Evolutionary conservation across 2,797 vertebrate species (phyloP).

Genomic region (Hyperoplus lanceolatus): DNA sequence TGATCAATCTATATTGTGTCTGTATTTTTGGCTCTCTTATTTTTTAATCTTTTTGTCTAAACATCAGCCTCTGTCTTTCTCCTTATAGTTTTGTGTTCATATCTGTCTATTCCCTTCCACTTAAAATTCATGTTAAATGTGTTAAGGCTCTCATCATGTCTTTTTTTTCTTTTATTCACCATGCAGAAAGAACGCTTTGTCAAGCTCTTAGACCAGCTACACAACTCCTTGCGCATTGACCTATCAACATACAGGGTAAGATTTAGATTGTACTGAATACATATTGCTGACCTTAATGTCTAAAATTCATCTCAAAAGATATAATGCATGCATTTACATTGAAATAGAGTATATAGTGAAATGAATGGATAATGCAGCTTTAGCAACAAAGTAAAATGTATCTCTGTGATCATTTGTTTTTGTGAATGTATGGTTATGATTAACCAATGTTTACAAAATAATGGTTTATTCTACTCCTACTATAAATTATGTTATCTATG

Average conservation of each 20-base stretch:
- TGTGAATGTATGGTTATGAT: background rate
- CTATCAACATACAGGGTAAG: conserved; percentile 97
- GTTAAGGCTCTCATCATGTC: background rate
- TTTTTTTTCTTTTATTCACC: conserved; percentile 8
- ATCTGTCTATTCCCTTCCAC: background rate
- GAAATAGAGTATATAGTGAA: background rate
- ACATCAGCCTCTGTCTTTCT: background rate
- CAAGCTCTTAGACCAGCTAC: conserved; percentile 96
- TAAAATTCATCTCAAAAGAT: background rate
- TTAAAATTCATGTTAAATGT: background rate
- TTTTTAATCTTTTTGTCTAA: background rate
- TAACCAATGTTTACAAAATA: background rate
- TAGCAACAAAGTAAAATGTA: background rate
- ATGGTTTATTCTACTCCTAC: background rate
- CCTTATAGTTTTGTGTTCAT: background rate
- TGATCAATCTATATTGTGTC: background rate
- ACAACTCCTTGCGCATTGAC: conserved; percentile 98
- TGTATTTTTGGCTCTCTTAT: background rate
- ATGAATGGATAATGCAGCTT: background rate
- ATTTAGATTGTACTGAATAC: conserved; percentile 6
- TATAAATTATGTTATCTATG: background rate
- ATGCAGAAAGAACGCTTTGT: conserved; percentile 97
- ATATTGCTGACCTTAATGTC: background rate
- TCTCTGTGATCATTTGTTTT: background rate
- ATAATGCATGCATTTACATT: background rate